These are phyloP conservation scores for Paraescarpia echinospica DNA, from an alignment of 1,140 invertebrate genomes.

Conservation along the genomic window DNA sequence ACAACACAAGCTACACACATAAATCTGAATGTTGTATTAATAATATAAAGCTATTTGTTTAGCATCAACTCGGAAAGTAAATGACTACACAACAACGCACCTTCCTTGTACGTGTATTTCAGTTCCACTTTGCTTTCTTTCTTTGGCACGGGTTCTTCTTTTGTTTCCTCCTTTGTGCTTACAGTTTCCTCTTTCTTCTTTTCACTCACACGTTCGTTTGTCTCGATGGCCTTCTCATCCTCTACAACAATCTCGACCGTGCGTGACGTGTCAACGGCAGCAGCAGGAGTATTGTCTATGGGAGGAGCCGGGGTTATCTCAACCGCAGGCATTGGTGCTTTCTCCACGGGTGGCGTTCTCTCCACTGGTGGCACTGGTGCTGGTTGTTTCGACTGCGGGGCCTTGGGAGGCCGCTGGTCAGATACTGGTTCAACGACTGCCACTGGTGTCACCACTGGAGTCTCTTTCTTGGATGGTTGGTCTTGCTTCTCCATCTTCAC, in stretches of 20 bases:
- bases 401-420: not conserved
- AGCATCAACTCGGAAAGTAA: not conserved
- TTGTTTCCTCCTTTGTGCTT: constrained; percentile 9
- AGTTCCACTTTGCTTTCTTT: constrained; percentile 31
- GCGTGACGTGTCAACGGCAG: not conserved
- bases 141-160: constrained; percentile 25
- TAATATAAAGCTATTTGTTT: not conserved
- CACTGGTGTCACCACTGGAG: not conserved
- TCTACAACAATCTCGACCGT: not conserved
- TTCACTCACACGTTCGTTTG: not conserved
- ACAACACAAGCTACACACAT: not conserved
- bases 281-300: not conserved
- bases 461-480: not conserved
- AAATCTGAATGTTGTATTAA: not conserved
- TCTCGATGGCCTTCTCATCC: not conserved
- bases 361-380: not conserved
- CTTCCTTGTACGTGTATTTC: constrained; percentile 46
- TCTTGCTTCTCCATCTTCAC: constrained; percentile 7
- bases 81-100: constrained; percentile 35
- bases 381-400: not conserved
- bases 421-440: not conserved
- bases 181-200: constrained; percentile 37
- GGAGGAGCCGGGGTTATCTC: not conserved
- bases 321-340: not conserved
- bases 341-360: not conserved